Evolutionary conservation across 2,797 vertebrate genomes (phyloP).

Genomic region (Cetoscarus ocellatus): DNA sequence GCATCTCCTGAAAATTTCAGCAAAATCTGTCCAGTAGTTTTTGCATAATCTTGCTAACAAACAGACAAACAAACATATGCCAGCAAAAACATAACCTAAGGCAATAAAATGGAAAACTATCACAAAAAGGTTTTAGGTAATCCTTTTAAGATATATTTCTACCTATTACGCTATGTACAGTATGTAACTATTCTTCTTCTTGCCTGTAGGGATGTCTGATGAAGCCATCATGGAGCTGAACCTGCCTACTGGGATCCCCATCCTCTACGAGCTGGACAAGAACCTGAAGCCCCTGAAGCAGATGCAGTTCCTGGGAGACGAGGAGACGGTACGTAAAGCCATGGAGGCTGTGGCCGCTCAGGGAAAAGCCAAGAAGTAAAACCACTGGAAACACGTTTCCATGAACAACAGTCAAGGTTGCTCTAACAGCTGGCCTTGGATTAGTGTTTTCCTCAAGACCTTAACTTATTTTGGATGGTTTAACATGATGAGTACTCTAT

Average conservation of each 20-base stretch:
- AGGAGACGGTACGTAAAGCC: slow-evolving; percentile 94
- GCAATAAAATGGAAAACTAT: too few species aligned
- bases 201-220: slow-evolving; percentile 89
- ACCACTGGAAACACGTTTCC: slow-evolving; percentile 10
- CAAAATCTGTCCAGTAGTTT: too few species aligned
- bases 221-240: slow-evolving; percentile 97
- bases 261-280: slow-evolving; percentile 93
- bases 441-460: slow-evolving; percentile 31
- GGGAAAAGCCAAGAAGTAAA: slow-evolving; percentile 93
- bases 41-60: too few species aligned
- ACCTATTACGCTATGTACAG: too few species aligned
- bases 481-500: slow-evolving; percentile 24
- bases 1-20: too few species aligned
- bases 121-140: too few species aligned
- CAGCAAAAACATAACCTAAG: too few species aligned
- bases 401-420: slow-evolving; percentile 21
- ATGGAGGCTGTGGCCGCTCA: slow-evolving; percentile 95
- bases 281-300: slow-evolving; percentile 93
- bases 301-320: slow-evolving; percentile 95
- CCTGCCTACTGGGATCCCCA: slow-evolving; percentile 94
- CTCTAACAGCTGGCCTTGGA: slow-evolving; percentile 37
- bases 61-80: too few species aligned
- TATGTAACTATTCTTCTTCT: background rate
- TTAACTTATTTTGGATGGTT: slow-evolving; percentile 40
- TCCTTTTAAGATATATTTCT: too few species aligned